Base-by-base conservation (phyloP, 2,113 vertebrate genomes). In the Indicator indicator region DNA sequence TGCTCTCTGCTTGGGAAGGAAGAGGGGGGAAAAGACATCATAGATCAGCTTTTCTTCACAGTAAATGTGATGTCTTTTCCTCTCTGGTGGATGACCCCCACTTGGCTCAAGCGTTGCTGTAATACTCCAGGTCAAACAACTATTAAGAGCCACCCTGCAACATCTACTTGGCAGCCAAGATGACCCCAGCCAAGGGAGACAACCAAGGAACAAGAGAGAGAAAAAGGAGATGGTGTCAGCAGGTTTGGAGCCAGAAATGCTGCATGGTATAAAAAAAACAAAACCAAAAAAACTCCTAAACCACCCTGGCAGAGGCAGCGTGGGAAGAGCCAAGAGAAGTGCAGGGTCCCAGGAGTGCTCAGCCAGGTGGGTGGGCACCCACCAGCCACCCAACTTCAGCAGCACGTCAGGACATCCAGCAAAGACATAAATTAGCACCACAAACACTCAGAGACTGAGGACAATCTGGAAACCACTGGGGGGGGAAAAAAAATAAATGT, bases 371-470 rank as follows among this genome's bases (percentile, higher is more conserved):
- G 50, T 52, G 50, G 50, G 50, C 50, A 52, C 23, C 50, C 50
- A 52, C 21, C 50, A 52, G 50, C 50, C 50, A 52, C 52, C 9
- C 12, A 9, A 91, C 87, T 80, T 67, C 83, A 46, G 83, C 93
- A 90, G 82, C 78, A 2, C 17, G 4, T 87, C 93, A n/a, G 86
- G 91, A 93, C 95, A 85, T 40, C 88, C 76, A 76, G 80, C 73
- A 93, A 28, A 74, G 8, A 65, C 94, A 97, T 90, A 96, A 97
- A 97, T 98, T 98, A 98, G 98, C 98, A 98, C 98, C 98, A 98
- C 95, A 94, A 84, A 96, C 83, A 67, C 69, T 86, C 92, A 92
- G 97, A 90, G 32, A 90, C 96, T 11, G 86, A 91, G 75, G 58
- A 94, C 95, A 93, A 86, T 63, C 97, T 76, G 96, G 81, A 52